phyloP scores from a whole-genome alignment of 2,888 invertebrate species.

The Schrankia costaestrigalis region DNA sequence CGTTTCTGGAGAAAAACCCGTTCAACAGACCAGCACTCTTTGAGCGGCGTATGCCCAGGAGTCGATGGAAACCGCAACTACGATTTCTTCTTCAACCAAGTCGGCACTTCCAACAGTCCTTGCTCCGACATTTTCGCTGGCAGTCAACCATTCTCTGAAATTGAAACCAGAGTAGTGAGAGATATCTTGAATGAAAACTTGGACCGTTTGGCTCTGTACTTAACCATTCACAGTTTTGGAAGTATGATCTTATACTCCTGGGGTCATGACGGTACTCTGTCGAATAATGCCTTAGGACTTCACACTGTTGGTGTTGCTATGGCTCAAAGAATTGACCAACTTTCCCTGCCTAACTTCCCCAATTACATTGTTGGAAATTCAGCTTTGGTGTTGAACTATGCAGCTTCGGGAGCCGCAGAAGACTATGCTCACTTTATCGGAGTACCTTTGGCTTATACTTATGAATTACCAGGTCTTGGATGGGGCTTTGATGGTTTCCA shows the following conservation, averaged over 20 bases:
- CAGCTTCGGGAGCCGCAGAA: constrained; percentile 83
- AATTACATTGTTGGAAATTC: constrained; percentile 78
- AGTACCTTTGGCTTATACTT: constrained; percentile 82
- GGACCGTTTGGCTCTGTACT: constrained; percentile 80
- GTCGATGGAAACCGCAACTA: constrained; percentile 90
- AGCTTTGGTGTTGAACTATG: constrained; percentile 72
- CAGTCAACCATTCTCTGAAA: constrained; percentile 82
- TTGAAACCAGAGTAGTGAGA: constrained; percentile 82
- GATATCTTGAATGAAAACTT: constrained; percentile 77
- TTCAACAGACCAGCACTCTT: constrained; percentile 54
- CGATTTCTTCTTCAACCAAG: constrained; percentile 84
- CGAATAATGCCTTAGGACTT: constrained; percentile 69
- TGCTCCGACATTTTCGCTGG: constrained; percentile 84
- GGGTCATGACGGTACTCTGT: constrained; percentile 80
- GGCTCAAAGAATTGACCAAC: constrained; percentile 55
- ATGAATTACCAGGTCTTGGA: constrained; percentile 84
- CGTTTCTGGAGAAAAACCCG: constrained; percentile 87
- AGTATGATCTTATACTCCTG: constrained; percentile 85
- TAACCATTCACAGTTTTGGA: constrained; percentile 89
- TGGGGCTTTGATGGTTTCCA: constrained; percentile 46
- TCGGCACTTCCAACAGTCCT: constrained; percentile 74
- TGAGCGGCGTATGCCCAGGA: constrained; percentile 78
- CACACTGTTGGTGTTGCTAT: constrained; percentile 61
- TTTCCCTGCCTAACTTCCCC: constrained; percentile 52
- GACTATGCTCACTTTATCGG: constrained; percentile 83